A percentile compares a stretch with the other conserved stretches of the same genome.
phyloP scores from a whole-genome alignment of 2,797 vertebrate genomes.

The Botia almorhae region DNA sequence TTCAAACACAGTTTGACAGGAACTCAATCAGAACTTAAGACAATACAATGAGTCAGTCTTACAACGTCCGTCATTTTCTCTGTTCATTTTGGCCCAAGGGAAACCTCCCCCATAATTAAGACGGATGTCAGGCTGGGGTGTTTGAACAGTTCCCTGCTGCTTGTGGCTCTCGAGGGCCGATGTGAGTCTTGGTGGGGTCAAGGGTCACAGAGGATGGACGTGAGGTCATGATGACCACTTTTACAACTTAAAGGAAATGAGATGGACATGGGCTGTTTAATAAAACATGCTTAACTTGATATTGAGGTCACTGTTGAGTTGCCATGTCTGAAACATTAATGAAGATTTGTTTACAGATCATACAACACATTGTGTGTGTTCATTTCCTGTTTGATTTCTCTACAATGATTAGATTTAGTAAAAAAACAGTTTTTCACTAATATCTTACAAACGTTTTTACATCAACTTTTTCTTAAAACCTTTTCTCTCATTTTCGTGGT shows the following conservation, averaged over 20 bases:
- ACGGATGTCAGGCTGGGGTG: not conserved
- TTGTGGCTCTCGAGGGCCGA: slow-evolving; percentile 13
- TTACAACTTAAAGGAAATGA: slow-evolving; percentile 51
- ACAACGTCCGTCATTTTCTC: not conserved
- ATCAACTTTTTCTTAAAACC: not conserved
- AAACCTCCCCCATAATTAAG: slow-evolving; percentile 49
- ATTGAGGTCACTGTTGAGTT: slow-evolving; percentile 19
- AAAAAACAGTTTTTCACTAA: no score
- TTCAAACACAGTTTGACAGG: slow-evolving; percentile 53
- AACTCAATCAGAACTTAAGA: slow-evolving; percentile 54
- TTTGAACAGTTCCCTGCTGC: slow-evolving; percentile 11
- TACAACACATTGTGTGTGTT: not conserved
- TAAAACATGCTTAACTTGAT: slow-evolving; percentile 18
- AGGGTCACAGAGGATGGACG: slow-evolving; percentile 44
- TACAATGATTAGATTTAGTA: not conserved
- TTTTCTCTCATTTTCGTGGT: not conserved
- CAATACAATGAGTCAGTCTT: slow-evolving; percentile 35
- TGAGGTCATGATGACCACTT: slow-evolving; percentile 32
- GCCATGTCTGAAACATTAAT: slow-evolving; percentile 8
- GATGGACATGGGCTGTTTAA: slow-evolving; percentile 11
- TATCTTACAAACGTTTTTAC: no score
- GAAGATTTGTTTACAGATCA: not conserved
- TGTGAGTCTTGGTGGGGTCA: slow-evolving; percentile 31
- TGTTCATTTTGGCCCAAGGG: slow-evolving; percentile 21
- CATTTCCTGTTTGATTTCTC: not conserved